Conservation (phyloP, 64 coral and sea anemone genomes). For the Montipora cactus region DNA sequence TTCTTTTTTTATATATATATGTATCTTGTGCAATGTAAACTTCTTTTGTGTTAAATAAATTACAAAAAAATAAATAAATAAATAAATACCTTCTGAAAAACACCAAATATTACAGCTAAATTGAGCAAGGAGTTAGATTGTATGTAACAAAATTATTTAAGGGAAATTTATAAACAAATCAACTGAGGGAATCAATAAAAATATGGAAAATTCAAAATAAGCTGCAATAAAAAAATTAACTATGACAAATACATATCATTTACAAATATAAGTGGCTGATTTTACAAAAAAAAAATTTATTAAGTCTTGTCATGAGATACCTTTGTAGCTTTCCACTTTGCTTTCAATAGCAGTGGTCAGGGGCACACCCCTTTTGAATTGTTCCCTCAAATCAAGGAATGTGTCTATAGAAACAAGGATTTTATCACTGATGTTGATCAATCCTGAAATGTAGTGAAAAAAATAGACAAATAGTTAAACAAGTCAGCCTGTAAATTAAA, state of each 20-base stretch:
- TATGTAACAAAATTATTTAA: neutral
- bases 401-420: neutral
- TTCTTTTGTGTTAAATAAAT: too few relatives aligned
- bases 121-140: neutral
- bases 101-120: neutral
- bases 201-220: neutral
- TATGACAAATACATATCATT: neutral
- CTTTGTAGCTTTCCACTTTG: neutral
- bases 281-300: neutral
- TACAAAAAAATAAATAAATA: neutral
- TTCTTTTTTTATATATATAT: too few relatives aligned
- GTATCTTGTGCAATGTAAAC: too few relatives aligned
- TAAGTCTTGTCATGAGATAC: neutral
- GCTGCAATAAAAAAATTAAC: too few relatives aligned
- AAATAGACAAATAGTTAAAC: neutral
- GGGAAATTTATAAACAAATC: neutral
- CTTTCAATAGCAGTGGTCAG: constrained; percentile 37
- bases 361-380: constrained; percentile 43
- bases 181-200: neutral
- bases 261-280: neutral
- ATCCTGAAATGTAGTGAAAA: neutral
- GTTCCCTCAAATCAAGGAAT: constrained; percentile 19
- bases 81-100: neutral
- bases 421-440: constrained; percentile 44
- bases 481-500: neutral